Evolutionary conservation across 2,113 vertebrate species (phyloP), one percentile per base, ranked within the genome.

Genomic region (Lepisosteus osseus): DNA sequence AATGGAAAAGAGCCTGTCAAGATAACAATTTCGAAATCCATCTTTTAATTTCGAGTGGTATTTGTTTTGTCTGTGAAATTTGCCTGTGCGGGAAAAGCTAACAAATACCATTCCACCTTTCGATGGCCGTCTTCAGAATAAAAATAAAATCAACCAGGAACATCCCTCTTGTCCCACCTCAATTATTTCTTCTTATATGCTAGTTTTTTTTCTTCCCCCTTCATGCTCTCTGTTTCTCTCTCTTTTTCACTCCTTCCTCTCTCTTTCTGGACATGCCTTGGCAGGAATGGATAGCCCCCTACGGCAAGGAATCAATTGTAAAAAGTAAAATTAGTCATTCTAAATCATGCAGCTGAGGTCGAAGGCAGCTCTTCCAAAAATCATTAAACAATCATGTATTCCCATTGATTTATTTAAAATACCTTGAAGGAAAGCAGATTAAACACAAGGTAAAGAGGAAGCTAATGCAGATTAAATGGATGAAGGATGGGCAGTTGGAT

Each of bases 321-420:
- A 96, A 97, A 97, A 96, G 95, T 90, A 90, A 94, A 96, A 98
- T 98, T 97, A 98, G 95, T 97, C 94, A 96, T 98, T 97, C 94
- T 95, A 95, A 97, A 96, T 96, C 95, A 96, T 93, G 94, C 94
- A 91, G 94, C 93, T 87, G 88, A 94, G 95, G 94, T 97, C 94
- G 91, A 97, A 95, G 91, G 90, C 91, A 94, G 93, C 94, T 93
- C 94, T 95, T 96, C 92, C 93, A 92, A 94, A 98, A 99, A 99
- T 99, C 97, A 97, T 98, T 99, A 99, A 96, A 96, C 96, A 99
- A 99, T 99, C 97, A 98, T 98, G 97, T 99, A 97, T 98, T 95
- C 93, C 88, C 94, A 99, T 98, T 96, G 97, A 99, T 99, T 99
- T 98, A 98, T 99, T 99, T 95, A 97, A 96, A 99, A 96, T 94